Conservation (phyloP, 53 echinoderm and acorn worm species). For the Temnopleurus reevesii region DNA sequence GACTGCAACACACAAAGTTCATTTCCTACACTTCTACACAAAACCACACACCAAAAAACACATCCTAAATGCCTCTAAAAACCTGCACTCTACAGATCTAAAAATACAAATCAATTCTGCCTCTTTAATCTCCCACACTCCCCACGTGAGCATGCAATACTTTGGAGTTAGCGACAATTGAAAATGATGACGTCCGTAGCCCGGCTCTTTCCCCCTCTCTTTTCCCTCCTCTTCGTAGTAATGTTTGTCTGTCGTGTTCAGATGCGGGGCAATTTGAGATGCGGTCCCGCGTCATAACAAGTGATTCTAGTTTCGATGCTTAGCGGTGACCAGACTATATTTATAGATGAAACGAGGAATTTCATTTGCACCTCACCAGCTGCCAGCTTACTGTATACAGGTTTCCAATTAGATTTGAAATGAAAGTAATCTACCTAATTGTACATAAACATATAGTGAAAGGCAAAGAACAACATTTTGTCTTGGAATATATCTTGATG, state of each 20-base stretch:
- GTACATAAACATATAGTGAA: slow-evolving; percentile 6
- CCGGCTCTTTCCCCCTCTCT: neutral
- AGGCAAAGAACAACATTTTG: slow-evolving; percentile 6
- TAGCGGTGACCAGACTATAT: neutral
- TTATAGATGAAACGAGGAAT: neutral
- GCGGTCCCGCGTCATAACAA: slow-evolving; percentile 32
- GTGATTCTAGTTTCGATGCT: neutral
- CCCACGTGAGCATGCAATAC: slow-evolving; percentile 5
- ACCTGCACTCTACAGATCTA: neutral
- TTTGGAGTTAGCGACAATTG: slow-evolving; percentile 35
- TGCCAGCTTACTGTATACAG: neutral
- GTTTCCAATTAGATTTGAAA: neutral
- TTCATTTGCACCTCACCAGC: slow-evolving; percentile 31
- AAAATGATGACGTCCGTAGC: neutral
- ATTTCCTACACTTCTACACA: neutral
- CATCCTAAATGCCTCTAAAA: neutral
- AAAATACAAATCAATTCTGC: slow-evolving; percentile 25
- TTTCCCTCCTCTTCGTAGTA: neutral
- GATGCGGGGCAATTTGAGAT: slow-evolving; percentile 43
- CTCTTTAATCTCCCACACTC: slow-evolving; percentile 32
- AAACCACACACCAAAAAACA: neutral
- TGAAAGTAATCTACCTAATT: neutral
- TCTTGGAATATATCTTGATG: neutral
- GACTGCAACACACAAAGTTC: neutral
- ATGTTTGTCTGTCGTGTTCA: neutral